phyloP scores from a whole-genome alignment of 2,888 invertebrate genomes.

The Pammene aurita region DNA sequence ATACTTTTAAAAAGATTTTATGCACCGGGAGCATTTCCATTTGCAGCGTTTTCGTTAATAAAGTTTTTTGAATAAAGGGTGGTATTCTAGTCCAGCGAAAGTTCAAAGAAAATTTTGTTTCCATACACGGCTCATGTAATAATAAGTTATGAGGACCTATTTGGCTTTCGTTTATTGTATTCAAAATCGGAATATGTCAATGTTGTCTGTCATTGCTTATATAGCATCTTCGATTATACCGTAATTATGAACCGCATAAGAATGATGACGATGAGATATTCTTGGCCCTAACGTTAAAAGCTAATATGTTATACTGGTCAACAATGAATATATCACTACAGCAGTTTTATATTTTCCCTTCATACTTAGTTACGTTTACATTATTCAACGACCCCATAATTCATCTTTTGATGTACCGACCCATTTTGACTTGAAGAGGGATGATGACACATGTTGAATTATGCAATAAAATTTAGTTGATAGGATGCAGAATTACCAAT shows the following conservation, averaged over 20 bases:
- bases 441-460: too few species aligned
- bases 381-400: conserved; percentile 25
- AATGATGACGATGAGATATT: not conserved
- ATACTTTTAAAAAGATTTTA: conserved; percentile 33
- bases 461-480: too few species aligned
- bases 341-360: conserved; percentile 10
- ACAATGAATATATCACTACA: conserved; percentile 12
- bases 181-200: too few species aligned
- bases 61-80: not conserved
- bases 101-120: too few species aligned
- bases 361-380: conserved; percentile 7
- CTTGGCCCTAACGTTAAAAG: not conserved
- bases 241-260: too few species aligned
- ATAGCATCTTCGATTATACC: too few species aligned
- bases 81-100: too few species aligned
- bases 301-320: not conserved
- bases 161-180: too few species aligned
- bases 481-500: too few species aligned
- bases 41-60: conserved; percentile 15
- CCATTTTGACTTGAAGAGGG: not conserved
- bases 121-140: too few species aligned
- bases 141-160: too few species aligned
- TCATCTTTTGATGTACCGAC: conserved; percentile 1
- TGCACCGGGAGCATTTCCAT: conserved; percentile 16
- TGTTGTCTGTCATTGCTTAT: too few species aligned